These are phyloP conservation scores for Hyposoter dolosus DNA, from an alignment of 2,888 invertebrate genomes.

Conservation along the genomic window DNA sequence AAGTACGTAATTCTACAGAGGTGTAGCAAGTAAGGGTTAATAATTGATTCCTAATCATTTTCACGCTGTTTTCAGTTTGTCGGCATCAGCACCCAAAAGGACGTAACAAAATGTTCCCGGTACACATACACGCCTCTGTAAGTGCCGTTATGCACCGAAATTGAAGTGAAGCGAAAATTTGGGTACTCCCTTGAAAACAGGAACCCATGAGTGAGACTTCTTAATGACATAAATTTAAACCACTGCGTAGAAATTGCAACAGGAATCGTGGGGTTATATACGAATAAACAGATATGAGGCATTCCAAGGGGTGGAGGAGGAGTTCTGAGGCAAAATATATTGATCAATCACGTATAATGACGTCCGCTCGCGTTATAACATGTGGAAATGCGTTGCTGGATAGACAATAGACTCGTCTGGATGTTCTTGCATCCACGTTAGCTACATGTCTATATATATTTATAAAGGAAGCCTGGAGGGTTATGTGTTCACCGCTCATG, in stretches of 20 bases:
- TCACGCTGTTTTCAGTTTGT: no score
- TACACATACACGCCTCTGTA: no score
- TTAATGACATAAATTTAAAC: slow-evolving; percentile 29
- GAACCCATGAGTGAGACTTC: not conserved
- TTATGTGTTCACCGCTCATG: slow-evolving; percentile 44
- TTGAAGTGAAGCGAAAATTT: not conserved
- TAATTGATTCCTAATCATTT: no score
- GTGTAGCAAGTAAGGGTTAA: no score
- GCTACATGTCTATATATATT: slow-evolving; percentile 20
- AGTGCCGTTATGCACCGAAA: no score
- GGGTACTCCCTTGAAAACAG: not conserved
- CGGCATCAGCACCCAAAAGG: no score
- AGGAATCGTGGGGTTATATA: slow-evolving; percentile 16
- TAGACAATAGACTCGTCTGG: slow-evolving; percentile 70
- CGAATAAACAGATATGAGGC: slow-evolving; percentile 32
- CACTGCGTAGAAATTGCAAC: not conserved
- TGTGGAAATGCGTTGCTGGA: slow-evolving; percentile 56
- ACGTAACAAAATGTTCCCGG: no score
- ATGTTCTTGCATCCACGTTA: slow-evolving; percentile 59
- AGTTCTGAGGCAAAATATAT: slow-evolving; percentile 78
- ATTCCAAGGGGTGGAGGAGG: slow-evolving; percentile 57
- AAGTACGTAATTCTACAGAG: no score
- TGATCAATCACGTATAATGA: slow-evolving; percentile 79
- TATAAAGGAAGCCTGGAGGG: slow-evolving; percentile 49
- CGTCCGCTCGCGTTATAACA: slow-evolving; percentile 51